Conservation (phyloP, 2,113 vertebrate genomes). For the Oenanthe oenanthe region DNA sequence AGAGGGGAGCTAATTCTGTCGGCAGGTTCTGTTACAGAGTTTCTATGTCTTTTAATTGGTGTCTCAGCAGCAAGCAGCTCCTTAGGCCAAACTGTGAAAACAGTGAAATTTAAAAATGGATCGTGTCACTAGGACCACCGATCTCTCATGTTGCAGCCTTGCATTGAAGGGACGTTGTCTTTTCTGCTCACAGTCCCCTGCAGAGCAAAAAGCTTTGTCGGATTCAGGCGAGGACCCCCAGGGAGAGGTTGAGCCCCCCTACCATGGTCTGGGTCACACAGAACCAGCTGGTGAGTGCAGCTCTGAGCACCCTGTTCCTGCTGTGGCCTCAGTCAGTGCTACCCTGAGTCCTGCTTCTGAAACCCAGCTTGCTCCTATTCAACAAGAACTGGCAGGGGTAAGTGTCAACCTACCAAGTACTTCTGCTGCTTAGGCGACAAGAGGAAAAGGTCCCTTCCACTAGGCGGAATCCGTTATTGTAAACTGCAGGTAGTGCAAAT, state of each 20-base stretch:
- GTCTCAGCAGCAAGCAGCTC: not conserved
- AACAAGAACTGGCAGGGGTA: conserved; percentile 75
- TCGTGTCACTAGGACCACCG: not conserved
- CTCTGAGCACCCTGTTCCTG: conserved; percentile 69
- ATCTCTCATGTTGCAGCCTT: conserved; percentile 5
- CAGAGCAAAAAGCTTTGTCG: conserved; percentile 78
- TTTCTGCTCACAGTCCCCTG: conserved; percentile 80
- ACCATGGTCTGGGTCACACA: conserved; percentile 58
- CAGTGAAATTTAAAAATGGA: not conserved
- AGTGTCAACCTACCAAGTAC: conserved; percentile 58
- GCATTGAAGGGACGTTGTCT: conserved; percentile 78
- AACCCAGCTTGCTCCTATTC: conserved; percentile 71
- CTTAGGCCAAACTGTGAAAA: not conserved
- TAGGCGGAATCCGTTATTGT: not conserved
- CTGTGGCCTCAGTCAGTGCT: conserved; percentile 65
- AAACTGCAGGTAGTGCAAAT: not conserved
- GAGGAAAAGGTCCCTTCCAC: not conserved
- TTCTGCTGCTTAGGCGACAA: conserved; percentile 7
- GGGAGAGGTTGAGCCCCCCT: conserved; percentile 73
- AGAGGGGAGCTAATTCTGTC: not conserved
- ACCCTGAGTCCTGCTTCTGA: conserved; percentile 59
- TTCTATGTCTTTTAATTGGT: not conserved
- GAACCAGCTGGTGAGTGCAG: conserved; percentile 65
- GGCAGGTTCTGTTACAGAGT: not conserved
- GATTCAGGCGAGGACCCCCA: conserved; percentile 76